Base-by-base conservation (phyloP, 2,888 invertebrate species). In the Notodromas monacha region DNA sequence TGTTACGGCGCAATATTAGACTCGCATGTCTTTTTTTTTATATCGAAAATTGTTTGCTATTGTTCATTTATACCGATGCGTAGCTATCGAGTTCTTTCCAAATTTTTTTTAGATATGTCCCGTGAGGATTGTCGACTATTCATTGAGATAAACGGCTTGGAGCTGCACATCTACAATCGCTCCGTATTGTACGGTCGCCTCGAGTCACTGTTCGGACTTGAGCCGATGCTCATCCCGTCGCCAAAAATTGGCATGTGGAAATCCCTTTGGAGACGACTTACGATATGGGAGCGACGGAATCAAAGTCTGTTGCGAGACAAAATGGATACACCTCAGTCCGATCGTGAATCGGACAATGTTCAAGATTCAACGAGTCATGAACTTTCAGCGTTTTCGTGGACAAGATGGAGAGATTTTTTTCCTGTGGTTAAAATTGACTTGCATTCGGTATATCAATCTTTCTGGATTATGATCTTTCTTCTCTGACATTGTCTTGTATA, bases 391-490 rank as follows among this genome's bases (percentile, higher is more conserved):
- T 21, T n/a, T n/a, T 8, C n/a, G 21, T 21, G 21, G 21, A 6
- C 6, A 8, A 6, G 21, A 21, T 21, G 86, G 89, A 58, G 86
- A 37, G 84, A 86, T 54, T 61, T 89, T 38, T 76, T 89, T 44
- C 89, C 89, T 16, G 81, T 86, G 32, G 84, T 84, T 36, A 89
- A 89, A 56, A 60, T 81, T 38, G 86, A 89, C 46, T 64, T 92
- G 30, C 72, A 72, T 40, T 68, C 74, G 16, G 65, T 65, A 47
- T 54, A 59, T 52, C n/a, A 15, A 33, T 28, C 16, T 32, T 26
- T 12, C 13, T 31, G 4, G 12, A 11, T 12, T 8, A 21, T 31
- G 13, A 11, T 6, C 15, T 26, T 5, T 4, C 2, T 16, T 10
- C 16, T 29, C 16, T 14, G 13, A 14, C 14, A 13, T 12, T 28